Percentiles rank a stretch among this genome's conserved stretches.
Evolutionary conservation across 2,113 vertebrate genomes (phyloP).

Genomic region (Nerophis ophidion): DNA sequence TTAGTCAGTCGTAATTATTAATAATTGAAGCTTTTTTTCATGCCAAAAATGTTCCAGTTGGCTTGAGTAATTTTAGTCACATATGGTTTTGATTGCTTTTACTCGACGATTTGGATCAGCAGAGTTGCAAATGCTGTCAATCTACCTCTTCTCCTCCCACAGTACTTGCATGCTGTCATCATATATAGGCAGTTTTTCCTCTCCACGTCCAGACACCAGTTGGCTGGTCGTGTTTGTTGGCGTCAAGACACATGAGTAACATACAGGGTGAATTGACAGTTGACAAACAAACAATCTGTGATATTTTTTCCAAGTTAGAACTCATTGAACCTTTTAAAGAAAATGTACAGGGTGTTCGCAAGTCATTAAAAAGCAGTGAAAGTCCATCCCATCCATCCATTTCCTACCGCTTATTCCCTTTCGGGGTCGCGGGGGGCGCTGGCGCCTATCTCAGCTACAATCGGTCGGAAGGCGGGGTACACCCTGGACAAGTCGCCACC

Average conservation of each 20-base stretch:
- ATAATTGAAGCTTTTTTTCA: slow-evolving; percentile 2
- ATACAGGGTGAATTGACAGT: no score
- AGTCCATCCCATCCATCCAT: no score
- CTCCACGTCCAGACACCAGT: slow-evolving; percentile 39
- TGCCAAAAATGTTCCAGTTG: background rate
- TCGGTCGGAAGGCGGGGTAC: no score
- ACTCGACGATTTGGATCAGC: slow-evolving; percentile 11
- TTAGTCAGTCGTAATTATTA: background rate
- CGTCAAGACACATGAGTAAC: background rate
- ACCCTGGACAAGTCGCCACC: no score
- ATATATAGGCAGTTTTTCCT: slow-evolving; percentile 37
- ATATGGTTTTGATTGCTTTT: slow-evolving; percentile 3
- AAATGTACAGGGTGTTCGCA: no score
- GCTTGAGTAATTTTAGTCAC: background rate
- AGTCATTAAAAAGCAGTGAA: no score
- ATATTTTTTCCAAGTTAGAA: no score
- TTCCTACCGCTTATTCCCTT: no score
- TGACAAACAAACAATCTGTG: no score
- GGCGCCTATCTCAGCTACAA: no score
- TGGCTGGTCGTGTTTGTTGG: slow-evolving; percentile 27
- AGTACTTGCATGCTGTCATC: slow-evolving; percentile 21
- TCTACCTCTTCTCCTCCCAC: background rate
- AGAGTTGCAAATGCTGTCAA: slow-evolving; percentile 10
- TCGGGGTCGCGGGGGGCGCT: no score
- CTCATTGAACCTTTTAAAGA: no score